Base-by-base conservation (phyloP, 2,113 vertebrate species). In the Ageneiosus marmoratus region DNA sequence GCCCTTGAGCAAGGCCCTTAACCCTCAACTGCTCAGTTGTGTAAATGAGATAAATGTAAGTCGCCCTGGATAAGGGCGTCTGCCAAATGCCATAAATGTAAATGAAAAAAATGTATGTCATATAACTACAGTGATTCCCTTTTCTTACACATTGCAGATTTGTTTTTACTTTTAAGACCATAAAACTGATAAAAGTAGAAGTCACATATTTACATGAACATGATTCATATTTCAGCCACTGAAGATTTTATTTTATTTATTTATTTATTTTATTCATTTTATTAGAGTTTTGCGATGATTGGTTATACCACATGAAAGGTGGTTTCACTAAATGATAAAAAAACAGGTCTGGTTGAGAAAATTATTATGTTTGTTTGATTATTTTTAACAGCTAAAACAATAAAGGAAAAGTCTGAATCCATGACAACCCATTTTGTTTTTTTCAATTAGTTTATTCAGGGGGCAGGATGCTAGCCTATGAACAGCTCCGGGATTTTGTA, bases 381-480 rank as follows among this genome's bases (percentile, higher is more conserved):
- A 41, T 22, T 69, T 12, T 72, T 48, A 15, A 8, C 50, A 18
- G 51, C 5, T 22, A 18, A 55, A 50, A 20, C 3, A 74, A 51
- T 16, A 16, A 72, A 48, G 37, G 8, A n/a, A 51, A 51, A 10
- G 13, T 16, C 46, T 75, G 7, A 1, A 27, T 20, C 4, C 4
- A 34, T 24, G 2, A 24, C 8, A 55, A 37, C 29, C 5, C 12
- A 50, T 50, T 50, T 48, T 1, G 8, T 50, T 83, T 74, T 8
- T 51, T 74, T 27, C 12, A 22, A 3, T 62, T 41, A 96, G 96
- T 96, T 50, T 96, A 97, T 88, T 94, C 94, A 0, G 96, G 96
- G 0, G 93, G 94, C 75, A 92, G 95, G 86, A 97, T 96, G 95
- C 91, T 96, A 56, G 90, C 88, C 0, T 96, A 97, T 0, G 96